Base-by-base conservation (phyloP, 2,888 invertebrate species). In the Macrostomum cliftonense region DNA sequence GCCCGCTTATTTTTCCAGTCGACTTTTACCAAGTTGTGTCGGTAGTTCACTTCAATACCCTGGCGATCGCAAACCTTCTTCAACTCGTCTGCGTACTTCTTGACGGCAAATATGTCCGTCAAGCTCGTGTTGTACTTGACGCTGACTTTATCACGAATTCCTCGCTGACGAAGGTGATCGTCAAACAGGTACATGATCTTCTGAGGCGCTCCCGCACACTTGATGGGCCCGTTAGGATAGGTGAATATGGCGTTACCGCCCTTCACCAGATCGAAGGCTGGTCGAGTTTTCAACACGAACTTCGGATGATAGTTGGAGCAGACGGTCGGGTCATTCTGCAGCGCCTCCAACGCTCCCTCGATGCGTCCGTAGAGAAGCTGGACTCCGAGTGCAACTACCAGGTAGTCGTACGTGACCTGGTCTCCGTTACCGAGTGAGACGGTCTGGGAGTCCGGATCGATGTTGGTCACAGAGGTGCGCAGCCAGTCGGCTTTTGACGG, bases 141-240 rank as follows among this genome's bases (percentile, higher is more conserved):
- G 12, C 79, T 78, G 0, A 83, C 76, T 51, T 81, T 76, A 11
- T 80, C 73, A 13, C 87, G 76, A 50, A 78, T 78, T 13, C 79
- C 78, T 44, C 72, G 65, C 85, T 87, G 64, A 57, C 78, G 76
- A 53, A 88, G 78, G 68, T 80, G 82, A 50, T 87, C 79, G 52
- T 97, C 95, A 0, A 86, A 75, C 38, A 97, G 74, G 63, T 93
- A 95, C 59, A 81, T 79, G 51, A 91, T 88, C 74, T 97, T 97
- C 73, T 95, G 95, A 20, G 95, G 93, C 1, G 95, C 95, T 0
- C 97, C 97, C 0, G 93, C 85, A 70, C 97, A 97, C 70, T 97
- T 97, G 44, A 97, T 81, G 0, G 83, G 81, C 0, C 82, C 77
- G 60, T 80, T 78, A 0, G 97, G 97, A 67, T 80, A 88, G 0